Evolutionary conservation across 2,888 invertebrate species (phyloP), one percentile per base, ranked within the genome.

Genomic region (Drepanosiphum platanoidis): DNA sequence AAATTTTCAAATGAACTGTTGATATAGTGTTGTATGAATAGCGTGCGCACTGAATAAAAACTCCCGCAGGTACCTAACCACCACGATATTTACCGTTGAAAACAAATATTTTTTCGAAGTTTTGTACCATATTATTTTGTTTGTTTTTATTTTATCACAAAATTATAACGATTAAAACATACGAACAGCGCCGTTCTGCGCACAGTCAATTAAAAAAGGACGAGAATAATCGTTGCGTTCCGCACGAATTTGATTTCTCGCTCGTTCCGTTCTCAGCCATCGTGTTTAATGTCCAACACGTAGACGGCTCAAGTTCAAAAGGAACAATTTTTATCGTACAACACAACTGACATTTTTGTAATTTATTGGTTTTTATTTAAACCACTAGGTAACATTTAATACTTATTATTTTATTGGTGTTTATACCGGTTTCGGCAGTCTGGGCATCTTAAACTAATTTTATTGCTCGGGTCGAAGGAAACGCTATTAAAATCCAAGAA

Each of bases 391-490:
- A 82, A 82, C 83, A 34, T 83, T 83, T 83, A 83, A 83, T 75
- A 75, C 74, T 83, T 83, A 74, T 83, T 74, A 83, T 83, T 83
- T 83, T 83, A 83, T 74, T 83, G 74, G 42, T 42, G 61, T 83
- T 74, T 75, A 81, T 80, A 80, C 83, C 83, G 83, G 83, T 83
- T 83, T 83, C 74, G 82, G 74, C 58, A 79, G 74, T 83, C 46
- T 72, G 83, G 42, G 64, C 58, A 42, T 58, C 64, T 46, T 46
- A 30, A 46, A 83, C 74, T 34, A 22, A 66, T 83, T 83, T 83
- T 83, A 83, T 83, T 83, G 74, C 74, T 52, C 34, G 34, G 46
- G 64, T 34, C 42, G 34, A 32, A 36, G 79, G 68, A 71, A 71
- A 80, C 18, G 80, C 82, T 74, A 83, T 83, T 83, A 83, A 83